Conservation (phyloP, 2,888 invertebrate genomes). For the Osmoderma eremita region DNA sequence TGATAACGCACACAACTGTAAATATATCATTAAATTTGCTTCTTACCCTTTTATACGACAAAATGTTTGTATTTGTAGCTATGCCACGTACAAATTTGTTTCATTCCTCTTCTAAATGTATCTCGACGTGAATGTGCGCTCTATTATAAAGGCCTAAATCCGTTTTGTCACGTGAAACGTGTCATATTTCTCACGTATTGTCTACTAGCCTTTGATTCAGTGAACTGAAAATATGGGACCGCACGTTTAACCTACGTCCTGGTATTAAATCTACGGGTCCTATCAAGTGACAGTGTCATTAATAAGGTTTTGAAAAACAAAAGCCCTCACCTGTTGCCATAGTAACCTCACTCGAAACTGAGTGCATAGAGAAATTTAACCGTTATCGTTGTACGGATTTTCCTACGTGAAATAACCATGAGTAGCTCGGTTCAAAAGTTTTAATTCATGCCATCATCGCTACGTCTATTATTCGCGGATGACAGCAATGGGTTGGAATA, state of each 20-base stretch:
- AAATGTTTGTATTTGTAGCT: background rate
- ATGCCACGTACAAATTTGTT: conserved; percentile 1
- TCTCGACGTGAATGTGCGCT: background rate
- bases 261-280: conserved; percentile 16
- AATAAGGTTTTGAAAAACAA: conserved; percentile 35
- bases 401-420: conserved; percentile 42
- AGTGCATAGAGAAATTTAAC: conserved; percentile 40
- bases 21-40: too few relatives aligned
- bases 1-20: background rate
- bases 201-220: conserved; percentile 23
- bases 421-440: conserved; percentile 44
- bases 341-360: conserved; percentile 41
- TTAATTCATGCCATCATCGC: conserved; percentile 37
- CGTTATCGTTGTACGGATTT: conserved; percentile 41
- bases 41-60: background rate
- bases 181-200: conserved; percentile 35
- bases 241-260: conserved; percentile 12
- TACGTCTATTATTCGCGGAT: conserved; percentile 40
- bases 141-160: conserved; percentile 8
- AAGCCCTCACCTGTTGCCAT: conserved; percentile 49
- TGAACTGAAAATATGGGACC: conserved; percentile 19
- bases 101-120: background rate
- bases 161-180: conserved; percentile 17
- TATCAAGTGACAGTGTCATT: conserved; percentile 32
- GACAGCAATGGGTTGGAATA: conserved; percentile 42